Percentiles rank a stretch among this genome's conserved stretches.
Evolutionary conservation across 2,797 vertebrate species (phyloP).

Genomic region (Danionella dracula): DNA sequence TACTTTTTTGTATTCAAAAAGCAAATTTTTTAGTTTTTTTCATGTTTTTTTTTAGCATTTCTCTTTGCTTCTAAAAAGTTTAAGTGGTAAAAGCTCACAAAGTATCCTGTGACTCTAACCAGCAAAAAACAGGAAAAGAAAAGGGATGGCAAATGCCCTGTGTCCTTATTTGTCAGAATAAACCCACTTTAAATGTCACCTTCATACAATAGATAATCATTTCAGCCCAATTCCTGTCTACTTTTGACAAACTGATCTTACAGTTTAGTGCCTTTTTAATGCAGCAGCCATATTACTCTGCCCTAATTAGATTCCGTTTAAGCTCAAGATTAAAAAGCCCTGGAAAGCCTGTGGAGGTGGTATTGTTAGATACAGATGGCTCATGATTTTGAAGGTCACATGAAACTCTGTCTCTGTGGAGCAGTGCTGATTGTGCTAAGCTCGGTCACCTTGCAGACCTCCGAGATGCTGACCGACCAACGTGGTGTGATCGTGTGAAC

Average conservation of each 20-base stretch:
- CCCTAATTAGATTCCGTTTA: not conserved
- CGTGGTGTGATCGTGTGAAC: not conserved
- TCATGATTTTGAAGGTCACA: constrained; percentile 31
- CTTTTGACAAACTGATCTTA: not conserved
- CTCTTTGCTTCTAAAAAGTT: too few relatives aligned
- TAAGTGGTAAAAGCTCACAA: too few relatives aligned
- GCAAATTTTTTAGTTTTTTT: too few relatives aligned
- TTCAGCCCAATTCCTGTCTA: not conserved
- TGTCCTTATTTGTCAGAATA: too few relatives aligned
- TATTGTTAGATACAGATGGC: constrained; percentile 7
- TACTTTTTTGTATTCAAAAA: too few relatives aligned
- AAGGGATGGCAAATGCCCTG: too few relatives aligned
- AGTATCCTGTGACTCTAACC: too few relatives aligned
- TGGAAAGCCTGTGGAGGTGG: not conserved
- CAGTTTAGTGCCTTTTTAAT: too few relatives aligned
- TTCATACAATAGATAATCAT: too few relatives aligned
- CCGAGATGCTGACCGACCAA: constrained; percentile 31
- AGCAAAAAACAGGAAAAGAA: too few relatives aligned
- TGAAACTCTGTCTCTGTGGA: constrained; percentile 6
- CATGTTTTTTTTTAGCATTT: too few relatives aligned
- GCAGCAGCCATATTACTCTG: not conserved
- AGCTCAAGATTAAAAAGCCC: not conserved
- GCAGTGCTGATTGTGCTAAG: constrained; percentile 40
- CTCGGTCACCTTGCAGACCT: constrained; percentile 32
- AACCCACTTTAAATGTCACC: too few relatives aligned